Evolutionary conservation across 2,797 vertebrate species (phyloP), one percentile per base, ranked within the genome.

Genomic region (Rhinogobio ventralis): DNA sequence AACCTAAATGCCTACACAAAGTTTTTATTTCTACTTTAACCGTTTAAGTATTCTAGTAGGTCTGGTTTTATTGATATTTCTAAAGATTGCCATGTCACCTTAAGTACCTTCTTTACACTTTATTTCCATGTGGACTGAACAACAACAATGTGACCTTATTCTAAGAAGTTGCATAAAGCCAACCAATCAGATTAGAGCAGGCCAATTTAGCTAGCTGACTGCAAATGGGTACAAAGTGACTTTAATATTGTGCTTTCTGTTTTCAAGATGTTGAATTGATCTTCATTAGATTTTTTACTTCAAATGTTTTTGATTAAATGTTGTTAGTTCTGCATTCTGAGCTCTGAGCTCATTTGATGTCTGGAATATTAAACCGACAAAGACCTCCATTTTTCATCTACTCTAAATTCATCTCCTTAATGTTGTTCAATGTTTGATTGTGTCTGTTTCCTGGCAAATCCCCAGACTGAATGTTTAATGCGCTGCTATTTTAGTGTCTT

Each of bases 401-500:
- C 20, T 55, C 1, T 14, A 23, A 66, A 45, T 76, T 46, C 69
- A 42, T 76, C 73, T 77, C 17, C 73, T 83, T 67, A 83, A 83
- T 67, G 73, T 68, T 83, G n/a, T 68, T 67, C 67, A 83, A 45
- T 55, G 46, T 67, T 68, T 75, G 71, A 83, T 57, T 68, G 30
- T 19, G 20, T 53, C 11, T 9, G 62, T 30, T 57, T 78, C 33
- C 51, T 69, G 36, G 36, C 7, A 19, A 77, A 77, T 55, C 64
- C 28, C 62, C 49, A n/a, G 49, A 33, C 51, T 79, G 64, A 71
- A 87, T 68, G 49, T 75, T 74, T 81, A 81, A 62, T 33, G 30
- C 36, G 14, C 8, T 57, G 36, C 69, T 84, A 68, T 87, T 87
- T 81, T 64, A 45, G 82, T 71, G 51, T 62, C 53, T 51, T 81